Percentiles rank a stretch among this genome's conserved stretches.
These are phyloP conservation scores for Cosmia trapezina DNA, from an alignment of 2,888 invertebrate species.

Conservation along the genomic window DNA sequence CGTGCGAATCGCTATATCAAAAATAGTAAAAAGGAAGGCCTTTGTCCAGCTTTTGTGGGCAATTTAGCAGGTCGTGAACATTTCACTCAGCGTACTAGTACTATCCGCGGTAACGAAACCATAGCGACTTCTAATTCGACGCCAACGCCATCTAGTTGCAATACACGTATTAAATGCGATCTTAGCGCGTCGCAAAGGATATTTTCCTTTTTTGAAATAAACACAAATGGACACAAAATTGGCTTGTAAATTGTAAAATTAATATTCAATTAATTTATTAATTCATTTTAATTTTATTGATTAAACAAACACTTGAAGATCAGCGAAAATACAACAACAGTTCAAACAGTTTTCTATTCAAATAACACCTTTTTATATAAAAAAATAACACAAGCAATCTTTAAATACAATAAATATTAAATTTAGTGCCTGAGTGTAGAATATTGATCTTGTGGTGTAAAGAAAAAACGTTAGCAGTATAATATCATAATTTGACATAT, in stretches of 20 bases:
- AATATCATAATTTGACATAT: no score
- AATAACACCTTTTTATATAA: neutral
- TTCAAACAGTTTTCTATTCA: neutral
- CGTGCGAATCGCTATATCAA: conserved; percentile 20
- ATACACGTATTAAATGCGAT: neutral
- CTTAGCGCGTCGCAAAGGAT: no score
- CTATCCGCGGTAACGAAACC: conserved; percentile 23
- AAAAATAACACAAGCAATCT: neutral
- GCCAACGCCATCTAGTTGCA: conserved; percentile 35
- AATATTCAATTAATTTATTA: neutral
- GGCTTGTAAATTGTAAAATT: neutral
- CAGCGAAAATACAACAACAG: neutral
- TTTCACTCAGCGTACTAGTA: neutral
- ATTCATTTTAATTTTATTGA: neutral
- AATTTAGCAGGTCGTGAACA: neutral
- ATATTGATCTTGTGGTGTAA: no score
- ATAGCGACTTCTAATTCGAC: conserved; percentile 36
- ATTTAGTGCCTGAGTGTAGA: no score
- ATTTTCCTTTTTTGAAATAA: neutral
- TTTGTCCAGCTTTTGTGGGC: conserved; percentile 23
- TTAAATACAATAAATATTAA: neutral
- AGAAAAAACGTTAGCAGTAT: neutral
- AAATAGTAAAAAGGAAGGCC: conserved; percentile 11
- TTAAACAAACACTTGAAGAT: neutral
- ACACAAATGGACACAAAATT: neutral